Conservation (phyloP, 2,113 vertebrate genomes). For the Channa maculata region DNA sequence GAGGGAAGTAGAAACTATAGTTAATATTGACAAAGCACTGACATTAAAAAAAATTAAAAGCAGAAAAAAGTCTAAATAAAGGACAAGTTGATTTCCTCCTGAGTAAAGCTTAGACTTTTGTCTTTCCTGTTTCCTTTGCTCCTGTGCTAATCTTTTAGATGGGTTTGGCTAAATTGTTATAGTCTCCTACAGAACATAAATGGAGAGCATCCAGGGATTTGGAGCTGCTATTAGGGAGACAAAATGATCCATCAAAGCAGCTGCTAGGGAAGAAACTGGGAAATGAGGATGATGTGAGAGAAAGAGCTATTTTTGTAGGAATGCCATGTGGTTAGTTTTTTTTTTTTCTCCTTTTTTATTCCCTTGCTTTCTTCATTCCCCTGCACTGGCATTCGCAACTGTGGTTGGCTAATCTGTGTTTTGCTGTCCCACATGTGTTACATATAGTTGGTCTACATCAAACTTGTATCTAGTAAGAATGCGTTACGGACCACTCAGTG, state of each 20-base stretch:
- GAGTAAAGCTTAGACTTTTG: conserved; percentile 62
- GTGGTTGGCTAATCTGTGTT: conserved; percentile 50
- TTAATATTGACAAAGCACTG: conserved; percentile 78
- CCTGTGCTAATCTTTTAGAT: conserved; percentile 68
- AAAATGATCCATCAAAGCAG: conserved; percentile 80
- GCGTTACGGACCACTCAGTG: conserved; percentile 26
- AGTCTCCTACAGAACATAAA: conserved; percentile 72
- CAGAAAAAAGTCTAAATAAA: conserved; percentile 67
- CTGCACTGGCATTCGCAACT: conserved; percentile 14
- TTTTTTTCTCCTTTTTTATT: conserved; percentile 10
- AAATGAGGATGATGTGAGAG: conserved; percentile 66
- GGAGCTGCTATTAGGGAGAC: conserved; percentile 75
- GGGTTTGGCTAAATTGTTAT: conserved; percentile 75
- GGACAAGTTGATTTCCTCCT: conserved; percentile 59
- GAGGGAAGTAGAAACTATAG: conserved; percentile 55
- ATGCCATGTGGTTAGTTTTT: conserved; percentile 25
- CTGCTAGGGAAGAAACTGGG: conserved; percentile 66
- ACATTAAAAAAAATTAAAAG: conserved; percentile 51
- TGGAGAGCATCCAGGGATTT: conserved; percentile 74
- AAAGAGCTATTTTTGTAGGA: conserved; percentile 72
- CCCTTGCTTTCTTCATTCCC: conserved; percentile 13
- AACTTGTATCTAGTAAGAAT: conserved; percentile 45
- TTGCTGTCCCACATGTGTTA: conserved; percentile 40
- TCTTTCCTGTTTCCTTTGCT: conserved; percentile 42
- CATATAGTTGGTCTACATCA: conserved; percentile 61